phyloP scores from a whole-genome alignment of 1,140 invertebrate genomes.

The Pseudomyrmex cubaensis region DNA sequence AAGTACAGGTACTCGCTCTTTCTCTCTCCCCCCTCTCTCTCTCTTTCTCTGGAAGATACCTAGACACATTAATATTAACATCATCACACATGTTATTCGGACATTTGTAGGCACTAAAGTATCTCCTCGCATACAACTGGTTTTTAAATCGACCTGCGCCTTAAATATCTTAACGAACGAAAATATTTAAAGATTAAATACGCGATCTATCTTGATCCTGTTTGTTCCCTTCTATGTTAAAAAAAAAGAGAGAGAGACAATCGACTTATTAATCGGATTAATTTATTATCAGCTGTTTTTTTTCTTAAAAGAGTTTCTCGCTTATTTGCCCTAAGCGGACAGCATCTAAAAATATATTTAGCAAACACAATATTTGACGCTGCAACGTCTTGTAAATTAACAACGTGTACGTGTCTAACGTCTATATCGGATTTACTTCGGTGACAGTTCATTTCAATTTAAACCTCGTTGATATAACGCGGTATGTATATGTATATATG shows the following conservation, averaged over 20 bases:
- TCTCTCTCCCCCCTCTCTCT: no score
- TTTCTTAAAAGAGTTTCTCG: no score
- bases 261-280: background rate
- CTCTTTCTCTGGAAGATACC: background rate
- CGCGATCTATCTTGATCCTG: slow-evolving; percentile 25
- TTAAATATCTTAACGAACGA: background rate
- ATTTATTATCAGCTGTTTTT: background rate
- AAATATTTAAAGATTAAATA: background rate
- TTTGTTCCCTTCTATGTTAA: background rate
- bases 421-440: no score
- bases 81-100: background rate
- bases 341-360: slow-evolving; percentile 20
- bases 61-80: slow-evolving; percentile 17
- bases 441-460: slow-evolving; percentile 10
- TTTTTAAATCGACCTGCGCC: background rate
- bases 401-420: background rate
- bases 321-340: no score
- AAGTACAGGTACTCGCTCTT: slow-evolving; percentile 7
- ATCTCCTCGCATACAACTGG: background rate
- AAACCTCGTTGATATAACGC: slow-evolving; percentile 15
- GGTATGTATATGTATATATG: no score
- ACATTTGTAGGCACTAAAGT: slow-evolving; percentile 40
- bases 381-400: slow-evolving; percentile 1
- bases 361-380: slow-evolving; percentile 11
- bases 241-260: background rate